Percentiles rank a stretch among this genome's conserved stretches.
These are phyloP conservation scores for Cyanocitta stelleri DNA, from an alignment of 2,113 vertebrate species.

Conservation along the genomic window DNA sequence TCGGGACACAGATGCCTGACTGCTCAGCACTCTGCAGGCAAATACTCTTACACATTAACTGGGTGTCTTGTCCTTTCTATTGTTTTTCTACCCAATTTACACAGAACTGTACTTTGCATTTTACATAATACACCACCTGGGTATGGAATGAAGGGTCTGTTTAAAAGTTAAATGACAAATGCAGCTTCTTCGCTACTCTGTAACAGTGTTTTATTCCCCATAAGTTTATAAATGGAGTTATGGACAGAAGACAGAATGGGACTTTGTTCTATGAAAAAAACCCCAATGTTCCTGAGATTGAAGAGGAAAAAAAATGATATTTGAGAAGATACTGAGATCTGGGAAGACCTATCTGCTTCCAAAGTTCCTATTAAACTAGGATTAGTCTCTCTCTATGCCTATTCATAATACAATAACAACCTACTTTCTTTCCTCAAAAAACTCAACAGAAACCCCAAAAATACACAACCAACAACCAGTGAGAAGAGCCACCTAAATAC, in stretches of 20 bases:
- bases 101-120: not conserved
- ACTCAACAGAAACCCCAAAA: not conserved
- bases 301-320: not conserved
- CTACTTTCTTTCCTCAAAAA: not conserved
- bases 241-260: fast-evolving
- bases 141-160: not conserved
- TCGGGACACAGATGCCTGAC: fast-evolving
- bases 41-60: not conserved
- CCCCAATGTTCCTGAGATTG: fast-evolving
- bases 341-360: not conserved
- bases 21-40: fast-evolving
- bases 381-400: not conserved
- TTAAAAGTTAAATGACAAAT: not conserved
- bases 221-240: not conserved
- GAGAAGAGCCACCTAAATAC: not conserved
- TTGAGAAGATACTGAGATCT: not conserved
- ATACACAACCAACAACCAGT: fast-evolving
- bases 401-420: not conserved
- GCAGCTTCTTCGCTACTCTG: not conserved
- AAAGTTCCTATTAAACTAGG: not conserved
- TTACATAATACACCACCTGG: not conserved
- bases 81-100: not conserved
- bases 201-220: not conserved
- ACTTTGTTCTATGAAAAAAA: not conserved
- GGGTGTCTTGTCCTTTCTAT: fast-evolving